Percentiles rank a stretch among this genome's conserved stretches.
phyloP scores from a whole-genome alignment of 2,797 vertebrate genomes.

The Enteromius radiatus region DNA sequence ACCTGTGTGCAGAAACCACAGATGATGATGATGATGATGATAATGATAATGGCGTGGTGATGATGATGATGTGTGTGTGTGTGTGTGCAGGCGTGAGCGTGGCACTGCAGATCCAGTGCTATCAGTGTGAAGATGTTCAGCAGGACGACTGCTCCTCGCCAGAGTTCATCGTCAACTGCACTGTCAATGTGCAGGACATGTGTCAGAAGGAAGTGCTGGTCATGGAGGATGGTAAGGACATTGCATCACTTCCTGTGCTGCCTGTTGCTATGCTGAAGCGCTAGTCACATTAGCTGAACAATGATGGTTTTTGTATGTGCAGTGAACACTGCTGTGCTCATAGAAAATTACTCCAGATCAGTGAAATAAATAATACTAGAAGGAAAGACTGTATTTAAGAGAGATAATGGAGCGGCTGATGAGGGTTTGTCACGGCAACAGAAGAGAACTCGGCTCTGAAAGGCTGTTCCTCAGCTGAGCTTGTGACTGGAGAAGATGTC shows the following conservation, averaged over 20 bases:
- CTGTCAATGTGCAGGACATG: constrained; percentile 97
- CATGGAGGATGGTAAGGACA: constrained; percentile 87
- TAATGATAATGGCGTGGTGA: too few relatives aligned
- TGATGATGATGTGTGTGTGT: background rate
- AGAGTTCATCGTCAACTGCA: constrained; percentile 96
- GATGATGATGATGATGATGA: background rate
- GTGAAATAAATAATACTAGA: background rate
- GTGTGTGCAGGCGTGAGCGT: constrained; percentile 72
- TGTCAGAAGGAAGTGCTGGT: constrained; percentile 98
- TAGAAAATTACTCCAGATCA: background rate
- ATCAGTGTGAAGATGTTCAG: constrained; percentile 96
- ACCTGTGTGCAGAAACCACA: background rate
- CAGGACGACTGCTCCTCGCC: constrained; percentile 94
- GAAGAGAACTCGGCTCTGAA: background rate
- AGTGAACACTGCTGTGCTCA: background rate
- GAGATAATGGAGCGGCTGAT: background rate
- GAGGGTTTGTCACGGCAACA: background rate
- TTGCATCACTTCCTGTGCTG: constrained; percentile 5
- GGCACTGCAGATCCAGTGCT: constrained; percentile 96
- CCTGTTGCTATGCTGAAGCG: background rate
- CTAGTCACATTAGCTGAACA: background rate
- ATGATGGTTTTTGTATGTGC: background rate
- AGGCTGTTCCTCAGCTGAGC: background rate
- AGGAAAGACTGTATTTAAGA: background rate
- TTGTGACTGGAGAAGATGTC: background rate